These are phyloP conservation scores for Stomorhina lunata DNA, from an alignment of 2,888 invertebrate genomes.

Conservation along the genomic window DNA sequence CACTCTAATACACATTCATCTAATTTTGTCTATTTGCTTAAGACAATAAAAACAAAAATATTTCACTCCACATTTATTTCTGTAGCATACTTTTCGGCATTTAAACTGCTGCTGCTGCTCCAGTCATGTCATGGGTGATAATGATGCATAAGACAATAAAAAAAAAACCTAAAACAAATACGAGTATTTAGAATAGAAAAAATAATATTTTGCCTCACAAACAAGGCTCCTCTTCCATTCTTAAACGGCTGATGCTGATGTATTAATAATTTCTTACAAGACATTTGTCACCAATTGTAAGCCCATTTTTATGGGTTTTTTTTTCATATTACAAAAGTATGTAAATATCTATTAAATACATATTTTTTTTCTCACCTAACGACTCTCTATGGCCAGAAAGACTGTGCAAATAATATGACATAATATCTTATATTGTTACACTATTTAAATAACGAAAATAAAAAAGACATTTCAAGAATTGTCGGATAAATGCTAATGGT, in stretches of 20 bases:
- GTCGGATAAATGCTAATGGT: constrained; percentile 3
- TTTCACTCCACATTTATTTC: background rate
- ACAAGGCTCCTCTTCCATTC: no score
- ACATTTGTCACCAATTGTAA: background rate
- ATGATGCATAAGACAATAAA: background rate
- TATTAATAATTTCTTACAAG: background rate
- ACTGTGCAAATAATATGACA: background rate
- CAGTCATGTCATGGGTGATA: no score
- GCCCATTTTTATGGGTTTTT: background rate
- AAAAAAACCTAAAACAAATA: background rate
- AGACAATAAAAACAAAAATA: background rate
- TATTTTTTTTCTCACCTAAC: background rate
- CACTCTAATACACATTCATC: no score
- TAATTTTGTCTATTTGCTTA: no score
- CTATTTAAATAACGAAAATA: background rate
- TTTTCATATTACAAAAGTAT: background rate
- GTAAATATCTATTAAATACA: no score
- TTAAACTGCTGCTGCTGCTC: no score
- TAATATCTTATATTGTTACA: no score
- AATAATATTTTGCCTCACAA: no score
- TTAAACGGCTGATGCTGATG: background rate
- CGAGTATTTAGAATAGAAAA: no score
- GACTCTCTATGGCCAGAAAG: no score
- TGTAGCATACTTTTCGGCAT: background rate
- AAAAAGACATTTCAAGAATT: background rate